phyloP scores from a whole-genome alignment of 2,888 invertebrate genomes.

The Geotrupes spiniger region DNA sequence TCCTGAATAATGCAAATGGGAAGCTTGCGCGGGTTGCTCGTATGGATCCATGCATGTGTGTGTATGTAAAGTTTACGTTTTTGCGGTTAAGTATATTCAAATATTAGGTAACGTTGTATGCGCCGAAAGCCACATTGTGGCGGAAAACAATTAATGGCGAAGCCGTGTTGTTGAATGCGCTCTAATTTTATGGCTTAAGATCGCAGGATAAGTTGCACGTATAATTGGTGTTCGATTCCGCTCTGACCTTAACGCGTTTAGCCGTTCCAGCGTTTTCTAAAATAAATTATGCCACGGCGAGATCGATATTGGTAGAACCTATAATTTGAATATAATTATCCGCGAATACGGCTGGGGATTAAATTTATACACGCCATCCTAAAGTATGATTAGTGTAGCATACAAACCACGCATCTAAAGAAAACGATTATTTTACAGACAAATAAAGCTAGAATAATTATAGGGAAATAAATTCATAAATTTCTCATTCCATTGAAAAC shows the following conservation, averaged over 20 bases:
- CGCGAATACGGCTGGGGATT: neutral
- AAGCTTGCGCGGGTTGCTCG: neutral
- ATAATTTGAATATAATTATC: constrained; percentile 12
- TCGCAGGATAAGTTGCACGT: constrained; percentile 7
- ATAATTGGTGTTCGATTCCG: constrained; percentile 7
- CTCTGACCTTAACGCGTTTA: neutral
- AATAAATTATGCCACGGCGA: neutral
- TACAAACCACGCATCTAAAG: too few relatives aligned
- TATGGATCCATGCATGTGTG: constrained; percentile 4
- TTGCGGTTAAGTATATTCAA: constrained; percentile 10
- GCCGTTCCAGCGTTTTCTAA: neutral
- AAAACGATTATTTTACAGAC: too few relatives aligned
- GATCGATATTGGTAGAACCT: neutral
- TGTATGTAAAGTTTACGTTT: constrained; percentile 12
- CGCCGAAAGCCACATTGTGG: neutral
- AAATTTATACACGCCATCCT: too few relatives aligned
- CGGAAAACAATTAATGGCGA: constrained; percentile 12
- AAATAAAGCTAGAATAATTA: too few relatives aligned
- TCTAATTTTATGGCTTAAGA: constrained; percentile 8
- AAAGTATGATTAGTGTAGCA: too few relatives aligned
- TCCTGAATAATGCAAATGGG: constrained; percentile 15
- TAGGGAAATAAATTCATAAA: too few relatives aligned
- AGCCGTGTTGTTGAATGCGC: neutral
- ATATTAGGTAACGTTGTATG: constrained; percentile 7
- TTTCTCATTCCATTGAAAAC: too few relatives aligned